Conservation (phyloP, 2,797 vertebrate genomes). For the Acanthiza pusilla region DNA sequence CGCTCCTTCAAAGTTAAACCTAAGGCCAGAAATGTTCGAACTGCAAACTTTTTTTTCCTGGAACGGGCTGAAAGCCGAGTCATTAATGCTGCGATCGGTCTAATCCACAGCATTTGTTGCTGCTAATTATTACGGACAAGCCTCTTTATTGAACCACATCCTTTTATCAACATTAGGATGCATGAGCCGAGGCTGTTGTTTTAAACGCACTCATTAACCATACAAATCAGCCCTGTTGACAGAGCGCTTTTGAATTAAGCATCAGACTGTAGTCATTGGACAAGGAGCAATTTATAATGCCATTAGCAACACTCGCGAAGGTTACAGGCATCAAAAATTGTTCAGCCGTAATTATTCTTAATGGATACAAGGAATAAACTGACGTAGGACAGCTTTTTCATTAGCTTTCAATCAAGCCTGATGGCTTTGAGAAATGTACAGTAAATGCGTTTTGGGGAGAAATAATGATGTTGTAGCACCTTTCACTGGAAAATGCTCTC, state of each 20-base stretch:
- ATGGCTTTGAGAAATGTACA: constrained; percentile 93
- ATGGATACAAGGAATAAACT: constrained; percentile 99
- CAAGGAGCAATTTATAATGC: constrained; percentile 99
- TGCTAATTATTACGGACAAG: constrained; percentile 99
- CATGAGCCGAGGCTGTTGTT: constrained; percentile 98
- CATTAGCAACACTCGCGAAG: constrained; percentile 99
- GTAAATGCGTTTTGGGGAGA: constrained; percentile 88
- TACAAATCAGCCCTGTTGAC: constrained; percentile 99
- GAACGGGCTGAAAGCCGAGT: constrained; percentile 54
- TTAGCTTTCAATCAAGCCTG: constrained; percentile 99
- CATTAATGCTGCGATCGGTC: constrained; percentile 72
- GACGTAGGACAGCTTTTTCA: constrained; percentile 99
- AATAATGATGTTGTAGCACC: constrained; percentile 91
- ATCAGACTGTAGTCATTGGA: constrained; percentile 95
- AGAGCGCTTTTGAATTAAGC: constrained; percentile 99
- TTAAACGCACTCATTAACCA: constrained; percentile 99
- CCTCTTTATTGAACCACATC: constrained; percentile 98
- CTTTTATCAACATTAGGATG: constrained; percentile 98
- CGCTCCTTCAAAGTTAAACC: background rate
- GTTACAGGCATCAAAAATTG: constrained; percentile 99
- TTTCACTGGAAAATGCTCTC: constrained; percentile 79
- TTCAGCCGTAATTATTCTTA: constrained; percentile 99
- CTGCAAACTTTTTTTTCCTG: background rate
- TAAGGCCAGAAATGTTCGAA: background rate
- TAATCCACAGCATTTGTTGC: constrained; percentile 89